Evolutionary conservation across 2,888 invertebrate species (phyloP).

Genomic region (Dicyrtoma fusca): DNA sequence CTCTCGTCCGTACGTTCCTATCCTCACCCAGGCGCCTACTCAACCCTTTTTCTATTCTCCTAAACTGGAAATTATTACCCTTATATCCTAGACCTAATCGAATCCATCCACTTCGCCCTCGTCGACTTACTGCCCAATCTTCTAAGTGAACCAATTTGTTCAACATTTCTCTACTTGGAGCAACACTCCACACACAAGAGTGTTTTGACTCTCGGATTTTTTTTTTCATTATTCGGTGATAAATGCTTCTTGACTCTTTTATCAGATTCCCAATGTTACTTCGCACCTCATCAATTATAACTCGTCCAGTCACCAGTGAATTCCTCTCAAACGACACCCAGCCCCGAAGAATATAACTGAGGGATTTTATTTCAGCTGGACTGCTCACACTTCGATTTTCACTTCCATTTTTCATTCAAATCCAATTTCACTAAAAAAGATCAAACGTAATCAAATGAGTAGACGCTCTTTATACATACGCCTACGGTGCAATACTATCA

Average conservation of each 20-base stretch:
- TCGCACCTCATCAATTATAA: conserved; percentile 32
- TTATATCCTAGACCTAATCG: conserved; percentile 43
- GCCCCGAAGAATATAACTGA: neutral
- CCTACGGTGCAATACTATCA: too few species aligned
- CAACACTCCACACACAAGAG: neutral
- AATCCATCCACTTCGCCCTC: conserved; percentile 36
- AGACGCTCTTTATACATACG: too few species aligned
- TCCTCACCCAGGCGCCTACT: conserved; percentile 19
- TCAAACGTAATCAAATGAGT: too few species aligned
- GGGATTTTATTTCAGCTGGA: too few species aligned
- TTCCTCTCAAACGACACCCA: neutral
- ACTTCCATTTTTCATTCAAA: too few species aligned
- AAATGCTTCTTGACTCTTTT: conserved; percentile 35
- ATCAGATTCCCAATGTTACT: conserved; percentile 13
- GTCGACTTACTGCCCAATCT: conserved; percentile 44
- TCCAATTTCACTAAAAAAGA: too few species aligned
- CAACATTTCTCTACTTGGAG: conserved; percentile 16
- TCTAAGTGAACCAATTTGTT: conserved; percentile 40
- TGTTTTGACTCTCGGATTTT: conserved; percentile 19
- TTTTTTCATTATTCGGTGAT: conserved; percentile 33
- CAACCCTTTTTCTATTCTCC: conserved; percentile 34
- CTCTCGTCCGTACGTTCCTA: conserved; percentile 7
- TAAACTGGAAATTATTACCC: conserved; percentile 40
- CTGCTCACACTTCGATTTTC: too few species aligned
- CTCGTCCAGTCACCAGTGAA: neutral